phyloP scores from a whole-genome alignment of 2,797 vertebrate species.

The Odontamblyopus rebecca region DNA sequence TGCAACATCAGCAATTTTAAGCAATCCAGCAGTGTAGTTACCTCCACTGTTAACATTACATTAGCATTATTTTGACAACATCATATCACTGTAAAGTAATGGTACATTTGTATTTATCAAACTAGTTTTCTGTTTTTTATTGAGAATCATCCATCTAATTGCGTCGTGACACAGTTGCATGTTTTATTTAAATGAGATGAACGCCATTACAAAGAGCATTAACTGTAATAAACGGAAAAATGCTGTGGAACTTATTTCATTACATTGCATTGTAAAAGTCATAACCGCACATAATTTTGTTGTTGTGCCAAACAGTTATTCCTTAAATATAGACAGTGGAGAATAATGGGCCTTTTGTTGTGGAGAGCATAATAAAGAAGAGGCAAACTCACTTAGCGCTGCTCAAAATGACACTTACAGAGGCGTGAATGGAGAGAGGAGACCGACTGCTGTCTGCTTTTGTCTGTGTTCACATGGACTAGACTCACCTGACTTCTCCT shows the following conservation, averaged over 20 bases:
- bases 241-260: not conserved
- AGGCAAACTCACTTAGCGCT: slow-evolving; percentile 17
- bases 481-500: not conserved
- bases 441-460: slow-evolving; percentile 26
- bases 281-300: not conserved
- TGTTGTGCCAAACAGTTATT: slow-evolving; percentile 14
- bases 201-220: not conserved
- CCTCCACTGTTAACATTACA: too few relatives aligned
- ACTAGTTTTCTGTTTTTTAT: too few relatives aligned
- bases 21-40: slow-evolving; percentile 13
- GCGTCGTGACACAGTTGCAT: not conserved
- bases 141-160: too few relatives aligned
- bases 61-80: too few relatives aligned
- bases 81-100: too few relatives aligned
- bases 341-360: slow-evolving; percentile 24
- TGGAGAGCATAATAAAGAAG: slow-evolving; percentile 24
- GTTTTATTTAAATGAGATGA: slow-evolving; percentile 2
- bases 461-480: slow-evolving; percentile 22
- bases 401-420: slow-evolving; percentile 34
- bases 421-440: slow-evolving; percentile 24
- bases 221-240: not conserved
- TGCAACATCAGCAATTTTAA: slow-evolving; percentile 22
- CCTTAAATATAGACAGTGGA: slow-evolving; percentile 25
- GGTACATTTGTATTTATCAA: too few relatives aligned
- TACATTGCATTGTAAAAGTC: not conserved